Conservation (phyloP, 2,797 vertebrate species). For the Helicolenus hilgendorfi region DNA sequence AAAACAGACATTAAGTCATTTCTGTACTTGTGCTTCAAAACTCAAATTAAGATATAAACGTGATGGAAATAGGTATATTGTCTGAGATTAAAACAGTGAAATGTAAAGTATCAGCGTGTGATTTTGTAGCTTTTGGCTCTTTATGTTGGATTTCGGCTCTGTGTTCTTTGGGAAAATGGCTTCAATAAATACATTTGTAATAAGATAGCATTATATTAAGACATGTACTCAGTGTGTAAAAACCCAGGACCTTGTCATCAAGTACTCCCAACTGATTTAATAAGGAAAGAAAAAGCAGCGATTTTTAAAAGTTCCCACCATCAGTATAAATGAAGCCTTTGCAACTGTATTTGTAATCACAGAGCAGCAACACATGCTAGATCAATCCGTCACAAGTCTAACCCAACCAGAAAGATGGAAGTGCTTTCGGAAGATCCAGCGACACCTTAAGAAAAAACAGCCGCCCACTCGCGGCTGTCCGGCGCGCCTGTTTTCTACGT, state of each 20-base stretch:
- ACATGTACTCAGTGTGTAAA: constrained; percentile 25
- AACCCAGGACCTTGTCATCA: constrained; percentile 56
- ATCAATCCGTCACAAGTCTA: constrained; percentile 60
- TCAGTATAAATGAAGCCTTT: constrained; percentile 6
- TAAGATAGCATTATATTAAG: constrained; percentile 52
- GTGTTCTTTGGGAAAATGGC: constrained; percentile 41
- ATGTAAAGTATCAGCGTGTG: constrained; percentile 39
- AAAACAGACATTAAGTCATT: constrained; percentile 37
- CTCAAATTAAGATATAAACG: constrained; percentile 27
- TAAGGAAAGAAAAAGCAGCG: constrained; percentile 19
- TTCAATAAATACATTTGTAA: constrained; percentile 58
- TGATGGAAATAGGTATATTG: constrained; percentile 35
- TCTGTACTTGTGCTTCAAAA: constrained; percentile 21
- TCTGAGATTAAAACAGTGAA: constrained; percentile 35
- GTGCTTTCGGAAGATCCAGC: constrained; percentile 67
- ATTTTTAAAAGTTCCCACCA: constrained; percentile 53
- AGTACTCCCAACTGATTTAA: constrained; percentile 50
- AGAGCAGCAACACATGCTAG: constrained; percentile 69
- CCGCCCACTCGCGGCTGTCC: constrained; percentile 59
- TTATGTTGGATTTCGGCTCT: constrained; percentile 22
- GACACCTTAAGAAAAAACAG: constrained; percentile 72
- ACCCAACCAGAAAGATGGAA: constrained; percentile 62
- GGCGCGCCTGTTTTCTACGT: constrained; percentile 76
- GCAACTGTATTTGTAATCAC: constrained; percentile 79
- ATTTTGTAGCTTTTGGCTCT: constrained; percentile 58